Conservation (phyloP, 2,797 vertebrate species). For the Sebastes cheni region DNA sequence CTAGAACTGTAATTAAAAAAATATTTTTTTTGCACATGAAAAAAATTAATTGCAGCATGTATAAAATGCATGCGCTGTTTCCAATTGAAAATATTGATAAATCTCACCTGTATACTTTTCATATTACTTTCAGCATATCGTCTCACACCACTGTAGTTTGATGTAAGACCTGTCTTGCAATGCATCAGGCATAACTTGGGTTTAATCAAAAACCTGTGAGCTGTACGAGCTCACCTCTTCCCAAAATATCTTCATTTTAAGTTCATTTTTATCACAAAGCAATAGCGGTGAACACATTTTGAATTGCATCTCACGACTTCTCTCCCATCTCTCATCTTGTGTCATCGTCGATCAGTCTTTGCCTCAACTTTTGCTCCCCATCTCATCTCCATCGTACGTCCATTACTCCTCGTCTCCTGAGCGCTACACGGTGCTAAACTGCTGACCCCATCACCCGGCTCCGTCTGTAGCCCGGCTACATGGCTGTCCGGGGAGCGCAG, state of each 20-base stretch:
- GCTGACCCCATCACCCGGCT: slow-evolving; percentile 52
- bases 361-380: slow-evolving; percentile 22
- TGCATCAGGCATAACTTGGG: background rate
- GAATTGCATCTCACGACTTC: background rate
- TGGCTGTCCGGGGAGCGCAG: slow-evolving; percentile 27
- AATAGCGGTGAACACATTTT: background rate
- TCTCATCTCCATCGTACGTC: slow-evolving; percentile 40
- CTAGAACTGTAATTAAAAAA: background rate
- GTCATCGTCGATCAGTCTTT: slow-evolving; percentile 16
- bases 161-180: slow-evolving; percentile 1
- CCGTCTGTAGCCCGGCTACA: slow-evolving; percentile 45
- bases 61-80: background rate
- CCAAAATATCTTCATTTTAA: background rate
- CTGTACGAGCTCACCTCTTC: background rate
- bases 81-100: background rate
- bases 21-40: background rate
- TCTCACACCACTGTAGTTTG: background rate
- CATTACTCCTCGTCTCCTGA: slow-evolving; percentile 46
- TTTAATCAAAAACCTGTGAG: slow-evolving; percentile 23
- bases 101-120: background rate
- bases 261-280: background rate
- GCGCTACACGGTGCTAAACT: slow-evolving; percentile 40
- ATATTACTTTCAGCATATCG: background rate
- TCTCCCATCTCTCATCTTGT: background rate
- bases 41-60: background rate